Evolutionary conservation across 2,113 vertebrate genomes (phyloP), one percentile per base, ranked within the genome.

Genomic region (Oncorhynchus gorbuscha): DNA sequence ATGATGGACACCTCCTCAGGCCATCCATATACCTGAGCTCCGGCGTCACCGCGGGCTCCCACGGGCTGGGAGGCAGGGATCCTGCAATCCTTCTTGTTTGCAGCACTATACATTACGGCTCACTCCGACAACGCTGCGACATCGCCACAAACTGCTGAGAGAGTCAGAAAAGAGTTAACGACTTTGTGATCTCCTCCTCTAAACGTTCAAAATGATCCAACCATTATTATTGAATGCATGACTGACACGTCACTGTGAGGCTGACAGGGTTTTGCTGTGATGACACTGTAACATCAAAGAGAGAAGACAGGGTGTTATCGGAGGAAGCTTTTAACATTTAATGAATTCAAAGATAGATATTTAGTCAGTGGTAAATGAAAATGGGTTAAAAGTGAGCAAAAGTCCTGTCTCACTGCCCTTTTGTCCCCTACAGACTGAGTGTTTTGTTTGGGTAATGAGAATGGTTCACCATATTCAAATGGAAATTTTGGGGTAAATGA

Each of bases 1-100:
- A 94, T 94, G 94, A 94, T 94, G 93, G 93, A 93, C 92, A 91
- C 92, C 90, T 93, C 92, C 91, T 90, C 85, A 92, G 92, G 92
- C 91, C 92, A 94, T 94, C 93, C 69, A 45, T 70, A 49, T 70
- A 70, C 69, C 45, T 70, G 69, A n/a, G 67, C 67, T 69, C 77
- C 82, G 51, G 85, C 86, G 87, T 92, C 89, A 82, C 89, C 66
- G 78, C 74, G 45, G 75, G 83, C 85, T 77, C 84, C 79, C 82
- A 58, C 74, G 74, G 75, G 86, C 88, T 76, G 74, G 87, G 91
- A 91, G 93, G 92, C 91, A 87, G 91, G 89, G 90, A 92, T 86
- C 84, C 86, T 77, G 87, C 89, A 90, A 94, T 94, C 90, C 86
- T 93, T 94, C 93, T 93, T 93, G 86, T 91, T 91, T 89, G 87